phyloP scores from a whole-genome alignment of 2,888 invertebrate genomes.

The Cryptosula pallasiana region DNA sequence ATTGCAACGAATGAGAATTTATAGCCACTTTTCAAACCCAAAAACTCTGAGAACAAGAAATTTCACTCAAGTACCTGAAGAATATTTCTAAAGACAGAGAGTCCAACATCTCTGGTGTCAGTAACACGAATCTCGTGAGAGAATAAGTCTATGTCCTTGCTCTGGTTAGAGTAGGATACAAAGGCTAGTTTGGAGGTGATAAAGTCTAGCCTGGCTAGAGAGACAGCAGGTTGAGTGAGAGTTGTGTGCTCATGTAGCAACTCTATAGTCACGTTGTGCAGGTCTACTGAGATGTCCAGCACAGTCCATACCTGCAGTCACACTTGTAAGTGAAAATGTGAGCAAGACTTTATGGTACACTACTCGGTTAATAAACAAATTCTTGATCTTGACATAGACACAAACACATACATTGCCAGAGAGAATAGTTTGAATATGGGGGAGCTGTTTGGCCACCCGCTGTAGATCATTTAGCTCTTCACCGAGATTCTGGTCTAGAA shows the following conservation, averaged over 20 bases:
- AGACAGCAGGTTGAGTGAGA: conserved; percentile 34
- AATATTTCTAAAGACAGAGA: conserved; percentile 83
- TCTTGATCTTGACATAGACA: too few species aligned
- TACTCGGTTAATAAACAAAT: too few species aligned
- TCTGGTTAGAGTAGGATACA: conserved; percentile 79
- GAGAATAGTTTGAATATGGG: conserved; percentile 49
- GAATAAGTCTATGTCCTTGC: conserved; percentile 85
- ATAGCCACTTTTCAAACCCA: too few species aligned
- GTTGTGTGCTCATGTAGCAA: conserved; percentile 51
- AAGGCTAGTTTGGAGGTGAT: conserved; percentile 80
- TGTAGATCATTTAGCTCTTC: conserved; percentile 65
- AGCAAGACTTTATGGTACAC: too few species aligned
- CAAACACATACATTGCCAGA: conserved; percentile 62
- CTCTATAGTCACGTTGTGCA: conserved; percentile 78
- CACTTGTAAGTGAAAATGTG: too few species aligned
- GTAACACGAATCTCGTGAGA: conserved; percentile 81
- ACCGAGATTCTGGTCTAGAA: conserved; percentile 82
- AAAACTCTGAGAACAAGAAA: too few species aligned
- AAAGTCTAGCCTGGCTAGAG: conserved; percentile 81
- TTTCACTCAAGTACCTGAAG: conserved; percentile 61
- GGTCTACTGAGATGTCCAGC: conserved; percentile 64
- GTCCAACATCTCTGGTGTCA: conserved; percentile 68
- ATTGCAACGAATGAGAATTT: too few species aligned
- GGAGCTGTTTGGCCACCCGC: conserved; percentile 54
- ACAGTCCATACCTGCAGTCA: conserved; percentile 12